Percentiles rank a stretch among this genome's conserved stretches.
Evolutionary conservation across 2,113 vertebrate genomes (phyloP).

Genomic region (Poeciliopsis retropinna): DNA sequence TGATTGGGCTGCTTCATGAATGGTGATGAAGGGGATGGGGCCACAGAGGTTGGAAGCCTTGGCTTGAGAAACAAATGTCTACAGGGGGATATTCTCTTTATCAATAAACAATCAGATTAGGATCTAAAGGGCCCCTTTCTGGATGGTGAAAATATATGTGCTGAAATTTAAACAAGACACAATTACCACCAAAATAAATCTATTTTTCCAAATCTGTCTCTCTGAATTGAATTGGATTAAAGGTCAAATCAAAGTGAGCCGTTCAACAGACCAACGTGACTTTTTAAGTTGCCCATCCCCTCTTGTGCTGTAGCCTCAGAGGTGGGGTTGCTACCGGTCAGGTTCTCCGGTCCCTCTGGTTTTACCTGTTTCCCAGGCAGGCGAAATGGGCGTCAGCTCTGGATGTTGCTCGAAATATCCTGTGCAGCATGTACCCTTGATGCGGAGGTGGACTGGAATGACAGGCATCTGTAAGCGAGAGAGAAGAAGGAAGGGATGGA

Average conservation of each 20-base stretch:
- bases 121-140: neutral
- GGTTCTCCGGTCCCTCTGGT: slow-evolving; percentile 69
- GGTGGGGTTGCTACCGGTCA: slow-evolving; percentile 37
- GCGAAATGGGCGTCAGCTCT: slow-evolving; percentile 43
- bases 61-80: slow-evolving; percentile 37
- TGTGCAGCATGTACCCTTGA: slow-evolving; percentile 11
- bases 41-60: slow-evolving; percentile 30
- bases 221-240: slow-evolving; percentile 44
- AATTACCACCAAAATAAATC: neutral
- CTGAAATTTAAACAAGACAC: neutral
- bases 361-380: slow-evolving; percentile 70
- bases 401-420: slow-evolving; percentile 25
- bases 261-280: slow-evolving; percentile 19
- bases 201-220: neutral
- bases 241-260: slow-evolving; percentile 42
- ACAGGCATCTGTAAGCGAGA: slow-evolving; percentile 45
- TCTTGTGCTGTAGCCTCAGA: neutral
- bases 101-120: neutral
- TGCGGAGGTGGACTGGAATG: slow-evolving; percentile 50
- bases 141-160: neutral
- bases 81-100: slow-evolving; percentile 28
- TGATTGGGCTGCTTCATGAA: slow-evolving; percentile 66
- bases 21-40: slow-evolving; percentile 44
- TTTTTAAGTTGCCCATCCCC: slow-evolving; percentile 46
- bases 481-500: slow-evolving; percentile 5